These are phyloP conservation scores for Brachyopa scutellaris DNA, from an alignment of 2,888 invertebrate genomes.

Conservation along the genomic window DNA sequence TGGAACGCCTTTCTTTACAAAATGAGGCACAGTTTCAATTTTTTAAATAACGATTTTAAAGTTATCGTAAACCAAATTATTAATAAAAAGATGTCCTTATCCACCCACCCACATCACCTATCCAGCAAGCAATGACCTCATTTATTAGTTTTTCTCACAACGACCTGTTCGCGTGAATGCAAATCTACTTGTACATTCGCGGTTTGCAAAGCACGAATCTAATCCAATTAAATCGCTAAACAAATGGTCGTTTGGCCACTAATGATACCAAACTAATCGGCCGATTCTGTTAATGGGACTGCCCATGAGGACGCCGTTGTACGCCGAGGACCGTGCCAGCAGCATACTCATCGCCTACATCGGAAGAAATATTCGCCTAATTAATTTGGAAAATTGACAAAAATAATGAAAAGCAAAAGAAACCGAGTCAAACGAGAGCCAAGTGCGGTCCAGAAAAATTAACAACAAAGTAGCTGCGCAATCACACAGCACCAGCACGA, in stretches of 20 bases:
- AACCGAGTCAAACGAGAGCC: conserved; percentile 32
- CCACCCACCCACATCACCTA: not conserved
- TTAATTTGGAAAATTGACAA: conserved; percentile 56
- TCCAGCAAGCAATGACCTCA: conserved; percentile 27
- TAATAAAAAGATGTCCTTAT: no score
- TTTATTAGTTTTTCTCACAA: conserved; percentile 28
- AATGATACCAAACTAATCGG: conserved; percentile 70
- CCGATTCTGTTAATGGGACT: conserved; percentile 68
- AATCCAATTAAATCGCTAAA: conserved; percentile 70
- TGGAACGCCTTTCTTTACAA: no score
- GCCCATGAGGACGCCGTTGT: conserved; percentile 39
- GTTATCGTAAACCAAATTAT: no score
- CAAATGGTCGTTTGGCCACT: conserved; percentile 67
- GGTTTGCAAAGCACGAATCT: conserved; percentile 46
- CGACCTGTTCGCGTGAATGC: no score
- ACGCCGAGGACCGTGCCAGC: not conserved
- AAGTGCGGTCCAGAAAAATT: conserved; percentile 30
- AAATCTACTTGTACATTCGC: conserved; percentile 17
- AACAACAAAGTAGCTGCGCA: conserved; percentile 52
- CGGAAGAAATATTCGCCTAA: conserved; percentile 50
- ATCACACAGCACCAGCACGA: not conserved
- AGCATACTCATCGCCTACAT: no score
- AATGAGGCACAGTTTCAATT: no score
- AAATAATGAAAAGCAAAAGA: conserved; percentile 55
- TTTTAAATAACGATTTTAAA: no score